phyloP scores from a whole-genome alignment of 2,797 vertebrate species.

The Tiaroga cobitis region DNA sequence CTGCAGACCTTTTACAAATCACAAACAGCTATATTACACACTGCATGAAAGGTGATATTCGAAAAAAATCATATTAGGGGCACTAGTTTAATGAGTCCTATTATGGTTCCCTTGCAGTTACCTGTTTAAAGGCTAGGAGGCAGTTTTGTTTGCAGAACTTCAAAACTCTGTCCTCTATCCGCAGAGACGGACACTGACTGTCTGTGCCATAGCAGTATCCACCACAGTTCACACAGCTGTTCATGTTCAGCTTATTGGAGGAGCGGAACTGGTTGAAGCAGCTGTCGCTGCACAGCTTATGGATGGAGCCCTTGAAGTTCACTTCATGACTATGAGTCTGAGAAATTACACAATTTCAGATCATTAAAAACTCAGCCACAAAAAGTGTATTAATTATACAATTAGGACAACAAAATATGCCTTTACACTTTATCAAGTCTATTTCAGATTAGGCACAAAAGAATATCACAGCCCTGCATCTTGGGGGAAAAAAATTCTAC shows the following conservation, averaged over 20 bases:
- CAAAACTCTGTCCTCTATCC: conserved; percentile 83
- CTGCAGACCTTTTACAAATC: neutral
- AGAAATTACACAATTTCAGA: neutral
- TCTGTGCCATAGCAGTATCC: conserved; percentile 84
- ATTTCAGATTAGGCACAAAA: neutral
- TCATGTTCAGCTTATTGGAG: conserved; percentile 74
- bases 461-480: neutral
- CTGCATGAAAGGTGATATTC: neutral
- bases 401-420: neutral
- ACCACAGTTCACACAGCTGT: conserved; percentile 89
- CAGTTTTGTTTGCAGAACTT: conserved; percentile 89
- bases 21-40: neutral
- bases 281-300: conserved; percentile 92
- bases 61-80: neutral
- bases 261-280: conserved; percentile 93
- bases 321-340: conserved; percentile 93
- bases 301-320: conserved; percentile 86
- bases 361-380: neutral
- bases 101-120: conserved; percentile 56
- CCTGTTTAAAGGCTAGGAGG: conserved; percentile 88
- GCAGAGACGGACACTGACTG: conserved; percentile 83
- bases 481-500: neutral
- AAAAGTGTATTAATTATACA: neutral
- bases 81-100: neutral
- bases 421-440: too few relatives aligned